These are phyloP conservation scores for Ascaphus truei DNA, from an alignment of 2,113 vertebrate species.

Conservation along the genomic window DNA sequence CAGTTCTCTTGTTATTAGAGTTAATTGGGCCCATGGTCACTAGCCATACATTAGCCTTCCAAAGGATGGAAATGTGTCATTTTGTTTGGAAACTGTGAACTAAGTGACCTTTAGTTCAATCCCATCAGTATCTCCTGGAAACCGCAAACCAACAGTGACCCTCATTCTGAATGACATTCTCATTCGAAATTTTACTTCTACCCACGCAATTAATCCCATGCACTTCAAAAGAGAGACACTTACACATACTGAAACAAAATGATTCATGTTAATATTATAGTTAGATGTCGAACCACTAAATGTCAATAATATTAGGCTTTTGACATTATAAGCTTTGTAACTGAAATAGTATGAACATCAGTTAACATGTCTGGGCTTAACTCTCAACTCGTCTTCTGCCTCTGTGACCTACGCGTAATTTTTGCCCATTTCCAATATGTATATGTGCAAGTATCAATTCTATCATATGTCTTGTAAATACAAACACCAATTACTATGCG, in stretches of 20 bases:
- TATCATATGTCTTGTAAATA: neutral
- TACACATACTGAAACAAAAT: neutral
- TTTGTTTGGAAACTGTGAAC: neutral
- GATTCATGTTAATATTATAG: neutral
- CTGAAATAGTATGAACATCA: too few species aligned
- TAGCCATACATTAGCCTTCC: conserved; percentile 17
- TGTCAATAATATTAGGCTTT: conserved; percentile 12
- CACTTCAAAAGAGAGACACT: neutral
- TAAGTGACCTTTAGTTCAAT: neutral
- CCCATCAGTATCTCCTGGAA: neutral
- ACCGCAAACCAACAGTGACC: neutral
- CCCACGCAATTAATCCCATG: conserved; percentile 6
- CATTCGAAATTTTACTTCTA: neutral
- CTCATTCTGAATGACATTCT: neutral
- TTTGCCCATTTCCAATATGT: neutral
- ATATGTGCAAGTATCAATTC: neutral
- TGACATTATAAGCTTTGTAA: neutral
- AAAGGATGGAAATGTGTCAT: conserved; percentile 9
- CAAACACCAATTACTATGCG: too few species aligned
- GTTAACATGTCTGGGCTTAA: neutral
- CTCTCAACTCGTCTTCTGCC: neutral
- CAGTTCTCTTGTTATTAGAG: neutral
- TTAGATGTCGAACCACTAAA: neutral
- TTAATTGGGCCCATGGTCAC: conserved; percentile 11
- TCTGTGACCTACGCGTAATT: neutral